Evolutionary conservation across 2,113 vertebrate species (phyloP).

Genomic region (Corythoichthys intestinalis): DNA sequence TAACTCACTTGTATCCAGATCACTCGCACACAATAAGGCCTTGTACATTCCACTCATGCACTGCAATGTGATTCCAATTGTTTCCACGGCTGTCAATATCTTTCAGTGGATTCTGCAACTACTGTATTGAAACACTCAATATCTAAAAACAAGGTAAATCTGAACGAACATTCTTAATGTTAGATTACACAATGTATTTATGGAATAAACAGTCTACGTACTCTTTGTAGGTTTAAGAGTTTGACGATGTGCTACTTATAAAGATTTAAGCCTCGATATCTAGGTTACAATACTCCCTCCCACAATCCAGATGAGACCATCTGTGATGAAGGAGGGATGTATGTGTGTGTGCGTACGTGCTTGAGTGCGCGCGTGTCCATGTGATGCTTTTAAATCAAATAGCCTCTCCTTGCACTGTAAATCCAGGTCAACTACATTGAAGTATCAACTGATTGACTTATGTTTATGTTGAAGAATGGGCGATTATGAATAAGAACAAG

Average conservation of each 20-base stretch:
- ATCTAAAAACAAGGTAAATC: background rate
- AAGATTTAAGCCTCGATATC: conserved; percentile 57
- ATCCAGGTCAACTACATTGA: conserved; percentile 36
- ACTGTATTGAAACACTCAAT: background rate
- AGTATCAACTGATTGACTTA: conserved; percentile 3
- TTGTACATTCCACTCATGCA: background rate
- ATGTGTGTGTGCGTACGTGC: conserved; percentile 11
- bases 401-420: conserved; percentile 38
- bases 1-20: background rate
- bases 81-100: background rate
- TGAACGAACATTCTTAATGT: background rate
- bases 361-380: conserved; percentile 9
- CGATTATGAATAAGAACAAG: background rate
- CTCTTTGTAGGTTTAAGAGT: conserved; percentile 11
- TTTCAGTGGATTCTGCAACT: background rate
- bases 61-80: background rate
- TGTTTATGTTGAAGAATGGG: conserved; percentile 7
- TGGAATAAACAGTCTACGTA: conserved; percentile 4
- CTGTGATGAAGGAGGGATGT: conserved; percentile 40
- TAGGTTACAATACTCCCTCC: conserved; percentile 48
- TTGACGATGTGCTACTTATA: conserved; percentile 30
- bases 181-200: conserved; percentile 5
- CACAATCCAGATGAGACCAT: conserved; percentile 56
- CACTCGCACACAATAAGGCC: background rate
- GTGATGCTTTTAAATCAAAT: conserved; percentile 42